These are phyloP conservation scores for Egretta garzetta DNA, from an alignment of 2,113 vertebrate species.

Conservation along the genomic window DNA sequence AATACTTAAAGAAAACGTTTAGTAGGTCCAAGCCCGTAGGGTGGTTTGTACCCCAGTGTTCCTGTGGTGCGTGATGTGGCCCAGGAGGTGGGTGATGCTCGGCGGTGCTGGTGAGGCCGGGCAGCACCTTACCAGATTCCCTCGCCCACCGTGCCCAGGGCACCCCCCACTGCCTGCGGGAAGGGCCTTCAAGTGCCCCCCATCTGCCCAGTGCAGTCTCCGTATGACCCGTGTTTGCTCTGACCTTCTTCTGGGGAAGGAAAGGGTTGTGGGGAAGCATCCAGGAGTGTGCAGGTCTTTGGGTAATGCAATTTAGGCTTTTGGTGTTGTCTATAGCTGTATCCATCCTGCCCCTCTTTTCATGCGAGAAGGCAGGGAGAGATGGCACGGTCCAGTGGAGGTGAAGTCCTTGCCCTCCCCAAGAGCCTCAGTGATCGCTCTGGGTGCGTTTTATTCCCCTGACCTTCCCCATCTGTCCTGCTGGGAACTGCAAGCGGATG, in stretches of 20 bases:
- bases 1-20: rapidly evolving
- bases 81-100: not conserved
- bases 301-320: not conserved
- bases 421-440: not conserved
- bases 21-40: not conserved
- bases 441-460: not conserved
- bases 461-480: rapidly evolving
- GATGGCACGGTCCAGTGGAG: rapidly evolving
- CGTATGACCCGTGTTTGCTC: not conserved
- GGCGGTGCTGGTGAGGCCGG: rapidly evolving
- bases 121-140: not conserved
- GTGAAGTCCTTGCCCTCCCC: not conserved
- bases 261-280: too few species aligned
- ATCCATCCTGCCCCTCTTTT: not conserved
- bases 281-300: not conserved
- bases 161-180: rapidly evolving
- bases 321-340: not conserved
- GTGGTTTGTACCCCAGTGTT: too few species aligned
- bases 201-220: rapidly evolving
- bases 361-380: not conserved
- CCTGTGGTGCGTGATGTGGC: not conserved
- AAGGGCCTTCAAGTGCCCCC: not conserved
- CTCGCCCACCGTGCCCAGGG: not conserved
- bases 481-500: rapidly evolving
- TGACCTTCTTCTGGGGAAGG: not conserved